A percentile compares a stretch with the other conserved stretches of the same genome.
Conservation (phyloP, 2,888 invertebrate genomes). For the Tachina grossa region DNA sequence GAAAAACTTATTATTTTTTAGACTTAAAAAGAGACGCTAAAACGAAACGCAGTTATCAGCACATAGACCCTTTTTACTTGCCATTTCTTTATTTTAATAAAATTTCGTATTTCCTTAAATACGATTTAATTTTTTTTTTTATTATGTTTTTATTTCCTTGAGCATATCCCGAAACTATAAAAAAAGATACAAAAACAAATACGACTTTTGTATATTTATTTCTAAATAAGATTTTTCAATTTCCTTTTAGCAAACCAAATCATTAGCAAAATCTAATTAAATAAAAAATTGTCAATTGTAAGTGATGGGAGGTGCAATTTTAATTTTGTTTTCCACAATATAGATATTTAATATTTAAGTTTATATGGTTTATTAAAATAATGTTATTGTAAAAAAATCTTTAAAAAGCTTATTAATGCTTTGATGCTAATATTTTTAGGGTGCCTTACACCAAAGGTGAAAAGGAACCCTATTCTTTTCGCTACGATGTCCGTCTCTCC, state of each 20-base stretch:
- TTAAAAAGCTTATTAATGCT: too few relatives aligned
- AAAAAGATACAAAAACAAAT: constrained; percentile 3
- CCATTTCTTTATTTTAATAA: constrained; percentile 27
- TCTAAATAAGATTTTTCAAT: constrained; percentile 60
- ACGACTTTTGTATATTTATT: constrained; percentile 56
- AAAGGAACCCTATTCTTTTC: too few relatives aligned
- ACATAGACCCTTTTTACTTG: constrained; percentile 40
- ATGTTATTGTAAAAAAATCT: too few relatives aligned
- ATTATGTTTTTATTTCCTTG: constrained; percentile 4
- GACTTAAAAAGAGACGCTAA: constrained; percentile 25
- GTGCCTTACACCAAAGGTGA: too few relatives aligned
- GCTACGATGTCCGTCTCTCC: too few relatives aligned
- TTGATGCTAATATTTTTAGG: too few relatives aligned
- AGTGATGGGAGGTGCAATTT: constrained; percentile 1
- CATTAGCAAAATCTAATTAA: constrained; percentile 49
- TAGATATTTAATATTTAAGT: background rate
- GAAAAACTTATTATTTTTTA: constrained; percentile 18
- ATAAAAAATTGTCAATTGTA: constrained; percentile 43
- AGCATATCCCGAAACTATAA: background rate
- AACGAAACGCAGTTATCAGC: constrained; percentile 36
- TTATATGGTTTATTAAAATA: too few relatives aligned
- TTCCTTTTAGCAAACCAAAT: constrained; percentile 34
- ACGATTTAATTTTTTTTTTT: constrained; percentile 31
- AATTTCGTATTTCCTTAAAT: constrained; percentile 26
- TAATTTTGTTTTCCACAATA: too few relatives aligned